phyloP scores from a whole-genome alignment of 1,140 invertebrate genomes.

The Tetragnatha versicolor region DNA sequence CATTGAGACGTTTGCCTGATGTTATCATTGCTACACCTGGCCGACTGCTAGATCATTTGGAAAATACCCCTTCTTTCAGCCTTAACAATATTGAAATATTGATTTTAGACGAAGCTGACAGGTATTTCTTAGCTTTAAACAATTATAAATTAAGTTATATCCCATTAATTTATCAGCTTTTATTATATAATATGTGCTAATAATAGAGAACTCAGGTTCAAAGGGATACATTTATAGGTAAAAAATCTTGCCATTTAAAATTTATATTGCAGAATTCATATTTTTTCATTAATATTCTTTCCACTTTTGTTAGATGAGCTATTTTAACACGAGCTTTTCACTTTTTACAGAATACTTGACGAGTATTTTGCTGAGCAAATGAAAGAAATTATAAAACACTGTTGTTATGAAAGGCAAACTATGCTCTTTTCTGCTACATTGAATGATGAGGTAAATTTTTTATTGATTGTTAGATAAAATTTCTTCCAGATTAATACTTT shows the following conservation, averaged over 20 bases:
- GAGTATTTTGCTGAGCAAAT: slow-evolving; percentile 98
- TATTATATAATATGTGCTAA: no score
- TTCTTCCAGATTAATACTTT: background rate
- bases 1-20: slow-evolving; percentile 89
- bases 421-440: slow-evolving; percentile 98
- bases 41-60: slow-evolving; percentile 95
- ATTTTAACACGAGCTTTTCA: no score
- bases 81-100: slow-evolving; percentile 92
- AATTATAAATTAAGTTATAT: no score
- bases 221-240: no score
- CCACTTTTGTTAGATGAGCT: background rate
- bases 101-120: slow-evolving; percentile 94
- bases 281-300: background rate
- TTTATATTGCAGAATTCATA: no score
- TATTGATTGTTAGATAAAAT: background rate
- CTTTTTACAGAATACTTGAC: slow-evolving; percentile 86
- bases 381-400: slow-evolving; percentile 93
- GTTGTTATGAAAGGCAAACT: slow-evolving; percentile 91
- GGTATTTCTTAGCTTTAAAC: no score
- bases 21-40: slow-evolving; percentile 98
- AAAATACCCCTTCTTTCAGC: slow-evolving; percentile 91
- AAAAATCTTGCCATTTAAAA: no score
- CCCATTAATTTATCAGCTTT: no score
- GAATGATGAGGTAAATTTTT: slow-evolving; percentile 79
- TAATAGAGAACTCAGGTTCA: no score